Conservation (phyloP, 2,113 vertebrate species). For the Rhynchomys soricoides region DNA sequence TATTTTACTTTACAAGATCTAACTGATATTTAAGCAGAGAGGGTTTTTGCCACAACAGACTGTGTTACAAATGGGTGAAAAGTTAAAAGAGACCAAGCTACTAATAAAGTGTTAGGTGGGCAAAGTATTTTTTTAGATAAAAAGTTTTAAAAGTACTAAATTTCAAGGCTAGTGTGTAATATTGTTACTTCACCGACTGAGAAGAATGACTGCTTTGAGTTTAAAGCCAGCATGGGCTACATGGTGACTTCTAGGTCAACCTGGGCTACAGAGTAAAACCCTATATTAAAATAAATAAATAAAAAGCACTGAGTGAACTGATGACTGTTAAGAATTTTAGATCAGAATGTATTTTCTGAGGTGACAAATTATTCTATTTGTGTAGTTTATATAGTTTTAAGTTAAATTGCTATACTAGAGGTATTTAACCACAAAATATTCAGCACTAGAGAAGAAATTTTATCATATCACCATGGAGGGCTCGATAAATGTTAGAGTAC, state of each 20-base stretch:
- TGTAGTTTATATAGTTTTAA: background rate
- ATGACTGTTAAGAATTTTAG: constrained; percentile 12
- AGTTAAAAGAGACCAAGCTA: background rate
- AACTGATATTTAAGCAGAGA: background rate
- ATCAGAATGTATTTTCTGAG: constrained; percentile 39
- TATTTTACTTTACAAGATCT: constrained; percentile 15
- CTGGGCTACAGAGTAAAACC: background rate
- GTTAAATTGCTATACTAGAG: background rate
- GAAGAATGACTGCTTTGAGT: background rate
- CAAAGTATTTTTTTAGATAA: constrained; percentile 27
- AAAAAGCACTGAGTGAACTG: background rate
- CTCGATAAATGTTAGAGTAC: background rate
- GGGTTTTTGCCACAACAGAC: background rate
- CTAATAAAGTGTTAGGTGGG: background rate
- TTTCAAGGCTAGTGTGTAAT: background rate
- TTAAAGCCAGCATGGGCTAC: background rate
- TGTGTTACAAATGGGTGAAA: background rate
- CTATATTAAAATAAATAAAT: background rate
- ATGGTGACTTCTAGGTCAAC: background rate
- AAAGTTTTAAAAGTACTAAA: background rate
- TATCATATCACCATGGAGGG: background rate
- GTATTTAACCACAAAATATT: background rate
- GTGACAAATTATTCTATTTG: background rate
- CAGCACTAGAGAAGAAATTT: background rate
- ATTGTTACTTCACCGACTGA: background rate